phyloP scores from a whole-genome alignment of 2,797 vertebrate genomes.

The Sylvilagus floridanus region DNA sequence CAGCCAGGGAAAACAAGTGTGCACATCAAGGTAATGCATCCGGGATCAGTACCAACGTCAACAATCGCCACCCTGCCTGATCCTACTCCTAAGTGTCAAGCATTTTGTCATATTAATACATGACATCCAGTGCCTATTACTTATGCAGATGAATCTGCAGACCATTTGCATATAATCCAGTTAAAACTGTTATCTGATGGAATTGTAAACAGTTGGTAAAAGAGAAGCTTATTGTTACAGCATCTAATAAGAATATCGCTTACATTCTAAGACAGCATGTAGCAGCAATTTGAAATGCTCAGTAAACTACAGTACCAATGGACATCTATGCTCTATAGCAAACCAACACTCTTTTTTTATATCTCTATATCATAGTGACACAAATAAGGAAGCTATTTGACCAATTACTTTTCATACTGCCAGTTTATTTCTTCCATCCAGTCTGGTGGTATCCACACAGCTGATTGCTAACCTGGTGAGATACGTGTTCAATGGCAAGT shows the following conservation, averaged over 20 bases:
- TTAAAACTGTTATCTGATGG: slow-evolving; percentile 84
- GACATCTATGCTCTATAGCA: slow-evolving; percentile 87
- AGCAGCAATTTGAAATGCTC: slow-evolving; percentile 86
- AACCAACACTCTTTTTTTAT: slow-evolving; percentile 84
- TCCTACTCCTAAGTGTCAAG: slow-evolving; percentile 69
- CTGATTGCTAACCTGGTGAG: slow-evolving; percentile 78
- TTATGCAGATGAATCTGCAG: slow-evolving; percentile 85
- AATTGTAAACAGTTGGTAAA: slow-evolving; percentile 88
- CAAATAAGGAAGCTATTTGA: slow-evolving; percentile 86
- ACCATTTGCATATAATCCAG: slow-evolving; percentile 84
- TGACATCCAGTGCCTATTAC: slow-evolving; percentile 85
- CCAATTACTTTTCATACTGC: slow-evolving; percentile 85
- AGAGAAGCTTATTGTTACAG: slow-evolving; percentile 85
- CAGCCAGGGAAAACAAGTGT: slow-evolving; percentile 47
- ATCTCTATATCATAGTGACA: slow-evolving; percentile 87
- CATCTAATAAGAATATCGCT: slow-evolving; percentile 85
- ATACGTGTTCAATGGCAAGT: slow-evolving; percentile 74
- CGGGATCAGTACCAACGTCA: slow-evolving; percentile 82
- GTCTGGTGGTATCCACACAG: slow-evolving; percentile 81
- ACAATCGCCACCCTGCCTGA: slow-evolving; percentile 66
- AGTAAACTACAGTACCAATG: slow-evolving; percentile 88
- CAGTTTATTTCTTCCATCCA: slow-evolving; percentile 85
- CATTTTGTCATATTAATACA: slow-evolving; percentile 65
- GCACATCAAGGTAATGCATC: slow-evolving; percentile 58
- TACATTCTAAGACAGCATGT: slow-evolving; percentile 86